Percentiles rank a stretch among this genome's conserved stretches.
Evolutionary conservation across 2,888 invertebrate species (phyloP).

Genomic region (Anagyrus pseudococci): DNA sequence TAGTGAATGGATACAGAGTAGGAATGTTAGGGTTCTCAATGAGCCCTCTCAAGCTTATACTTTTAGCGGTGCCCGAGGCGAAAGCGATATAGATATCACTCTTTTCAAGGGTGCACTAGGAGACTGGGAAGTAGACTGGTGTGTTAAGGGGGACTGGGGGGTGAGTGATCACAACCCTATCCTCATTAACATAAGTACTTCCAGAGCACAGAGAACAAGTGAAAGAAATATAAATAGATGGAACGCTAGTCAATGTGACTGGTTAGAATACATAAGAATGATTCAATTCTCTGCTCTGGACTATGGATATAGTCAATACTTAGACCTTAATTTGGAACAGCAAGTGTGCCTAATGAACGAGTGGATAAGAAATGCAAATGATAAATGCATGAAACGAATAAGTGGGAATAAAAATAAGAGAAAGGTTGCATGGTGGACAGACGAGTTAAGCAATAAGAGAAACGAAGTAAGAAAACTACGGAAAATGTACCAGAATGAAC

Average conservation of each 20-base stretch:
- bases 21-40: conserved; percentile 36
- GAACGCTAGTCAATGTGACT: neutral
- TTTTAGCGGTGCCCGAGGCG: conserved; percentile 31
- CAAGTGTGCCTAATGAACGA: neutral
- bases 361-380: neutral
- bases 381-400: conserved; percentile 1
- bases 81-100: conserved; percentile 40
- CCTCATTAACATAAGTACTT: neutral
- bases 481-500: neutral
- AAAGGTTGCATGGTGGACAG: conserved; percentile 5
- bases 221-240: neutral
- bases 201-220: neutral
- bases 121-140: conserved; percentile 9
- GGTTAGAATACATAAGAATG: neutral
- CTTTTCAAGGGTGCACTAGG: conserved; percentile 4
- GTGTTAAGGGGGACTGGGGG: conserved; percentile 13
- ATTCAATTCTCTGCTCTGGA: neutral
- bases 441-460: neutral
- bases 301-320: neutral
- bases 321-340: neutral
- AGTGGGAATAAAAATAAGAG: neutral
- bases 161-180: conserved; percentile 26
- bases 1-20: neutral
- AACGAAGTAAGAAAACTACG: neutral
- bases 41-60: conserved; percentile 34